Percentiles rank a stretch among this genome's conserved stretches.
Evolutionary conservation across 2,888 invertebrate species (phyloP).

Genomic region (Hoplodrina ambigua): DNA sequence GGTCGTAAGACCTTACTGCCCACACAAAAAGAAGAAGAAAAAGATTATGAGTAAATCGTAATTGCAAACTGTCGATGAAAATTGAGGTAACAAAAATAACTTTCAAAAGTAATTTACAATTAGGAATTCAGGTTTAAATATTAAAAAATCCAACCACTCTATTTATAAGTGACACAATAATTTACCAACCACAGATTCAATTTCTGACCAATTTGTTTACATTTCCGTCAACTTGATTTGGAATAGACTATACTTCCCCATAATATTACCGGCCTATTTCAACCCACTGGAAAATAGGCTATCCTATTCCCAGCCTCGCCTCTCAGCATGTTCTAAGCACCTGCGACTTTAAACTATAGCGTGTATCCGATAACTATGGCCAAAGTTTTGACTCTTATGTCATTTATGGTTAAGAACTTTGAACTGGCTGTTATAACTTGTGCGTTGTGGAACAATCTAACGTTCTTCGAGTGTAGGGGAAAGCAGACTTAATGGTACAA

Average conservation of each 20-base stretch:
- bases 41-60: too few species aligned
- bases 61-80: too few species aligned
- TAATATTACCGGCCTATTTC: background rate
- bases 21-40: too few species aligned
- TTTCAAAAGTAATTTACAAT: too few species aligned
- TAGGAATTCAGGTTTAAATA: too few species aligned
- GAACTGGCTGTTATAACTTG: slow-evolving; percentile 59
- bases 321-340: slow-evolving; percentile 37
- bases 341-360: slow-evolving; percentile 45
- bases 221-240: background rate
- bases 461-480: slow-evolving; percentile 29
- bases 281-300: background rate
- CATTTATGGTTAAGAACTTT: slow-evolving; percentile 62
- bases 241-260: background rate
- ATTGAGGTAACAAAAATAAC: too few species aligned
- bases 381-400: slow-evolving; percentile 59
- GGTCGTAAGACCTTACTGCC: too few species aligned
- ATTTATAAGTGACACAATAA: too few species aligned
- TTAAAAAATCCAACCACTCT: too few species aligned
- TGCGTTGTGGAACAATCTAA: slow-evolving; percentile 48
- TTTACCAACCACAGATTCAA: too few species aligned
- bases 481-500: slow-evolving; percentile 15
- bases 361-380: slow-evolving; percentile 47
- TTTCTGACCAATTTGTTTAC: too few species aligned
- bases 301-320: slow-evolving; percentile 2